Conservation (phyloP, 1,140 invertebrate species). For the Aphis gossypii region DNA sequence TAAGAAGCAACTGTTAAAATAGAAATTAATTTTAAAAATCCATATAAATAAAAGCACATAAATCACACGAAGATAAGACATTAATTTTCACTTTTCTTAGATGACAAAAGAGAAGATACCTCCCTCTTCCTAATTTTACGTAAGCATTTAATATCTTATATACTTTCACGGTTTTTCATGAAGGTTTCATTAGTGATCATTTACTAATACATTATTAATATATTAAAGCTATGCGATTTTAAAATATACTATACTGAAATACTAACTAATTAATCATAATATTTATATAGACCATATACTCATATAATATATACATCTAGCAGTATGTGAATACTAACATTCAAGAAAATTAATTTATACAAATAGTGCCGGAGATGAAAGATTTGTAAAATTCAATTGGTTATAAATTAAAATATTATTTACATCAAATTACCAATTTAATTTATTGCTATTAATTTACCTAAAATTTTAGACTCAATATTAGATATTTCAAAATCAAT, state of each 20-base stretch:
- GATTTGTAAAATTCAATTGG: neutral
- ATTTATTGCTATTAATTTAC: neutral
- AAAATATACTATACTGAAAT: neutral
- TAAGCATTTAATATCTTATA: slow-evolving; percentile 4
- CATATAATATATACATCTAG: neutral
- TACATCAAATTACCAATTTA: too few species aligned
- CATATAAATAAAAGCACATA: slow-evolving; percentile 47
- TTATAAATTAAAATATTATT: neutral
- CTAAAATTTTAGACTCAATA: too few species aligned
- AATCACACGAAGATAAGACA: slow-evolving; percentile 1
- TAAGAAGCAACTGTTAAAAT: neutral
- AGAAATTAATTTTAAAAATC: neutral
- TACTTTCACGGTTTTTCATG: slow-evolving; percentile 34
- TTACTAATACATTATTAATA: slow-evolving; percentile 19
- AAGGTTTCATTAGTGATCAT: neutral
- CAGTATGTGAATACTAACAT: neutral
- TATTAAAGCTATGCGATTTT: neutral
- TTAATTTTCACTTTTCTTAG: slow-evolving; percentile 43
- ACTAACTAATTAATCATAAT: neutral
- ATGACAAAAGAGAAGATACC: slow-evolving; percentile 39
- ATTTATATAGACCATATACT: neutral
- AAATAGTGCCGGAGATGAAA: neutral
- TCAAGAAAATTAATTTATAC: neutral
- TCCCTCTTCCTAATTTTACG: neutral
- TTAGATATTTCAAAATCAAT: too few species aligned